phyloP scores from a whole-genome alignment of 1,140 invertebrate genomes.

The Drosophila baimaii region DNA sequence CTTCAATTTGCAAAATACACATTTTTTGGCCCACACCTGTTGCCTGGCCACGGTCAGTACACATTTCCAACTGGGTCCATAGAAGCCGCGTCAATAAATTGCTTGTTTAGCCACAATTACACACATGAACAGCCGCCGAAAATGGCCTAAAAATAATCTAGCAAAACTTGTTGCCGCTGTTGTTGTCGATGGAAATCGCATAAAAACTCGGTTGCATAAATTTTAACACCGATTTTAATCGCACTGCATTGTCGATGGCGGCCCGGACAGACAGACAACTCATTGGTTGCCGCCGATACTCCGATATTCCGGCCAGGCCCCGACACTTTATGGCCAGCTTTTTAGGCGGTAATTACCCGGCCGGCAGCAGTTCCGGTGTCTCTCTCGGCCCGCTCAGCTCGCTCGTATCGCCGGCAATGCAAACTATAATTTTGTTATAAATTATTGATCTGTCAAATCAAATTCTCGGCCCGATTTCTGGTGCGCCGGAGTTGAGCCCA shows the following conservation, averaged over 20 bases:
- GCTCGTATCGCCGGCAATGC: slow-evolving; percentile 17
- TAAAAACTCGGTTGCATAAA: slow-evolving; percentile 79
- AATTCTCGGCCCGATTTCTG: slow-evolving; percentile 62
- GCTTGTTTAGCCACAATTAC: slow-evolving; percentile 71
- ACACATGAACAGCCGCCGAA: slow-evolving; percentile 58
- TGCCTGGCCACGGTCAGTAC: not conserved
- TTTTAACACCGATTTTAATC: slow-evolving; percentile 83
- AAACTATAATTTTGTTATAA: slow-evolving; percentile 75
- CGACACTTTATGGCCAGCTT: slow-evolving; percentile 60
- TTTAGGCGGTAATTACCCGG: slow-evolving; percentile 69
- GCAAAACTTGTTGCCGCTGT: slow-evolving; percentile 35
- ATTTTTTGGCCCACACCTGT: too few species aligned
- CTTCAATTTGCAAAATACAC: too few species aligned
- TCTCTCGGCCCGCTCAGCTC: too few species aligned
- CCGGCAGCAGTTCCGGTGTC: slow-evolving; percentile 72
- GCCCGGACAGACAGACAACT: slow-evolving; percentile 50
- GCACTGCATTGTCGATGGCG: slow-evolving; percentile 59
- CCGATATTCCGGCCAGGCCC: slow-evolving; percentile 21
- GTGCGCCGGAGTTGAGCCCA: slow-evolving; percentile 30
- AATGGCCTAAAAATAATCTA: slow-evolving; percentile 56
- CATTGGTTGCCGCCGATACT: slow-evolving; percentile 53
- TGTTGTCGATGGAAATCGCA: slow-evolving; percentile 68
- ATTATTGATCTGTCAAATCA: slow-evolving; percentile 81
- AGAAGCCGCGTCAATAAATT: slow-evolving; percentile 58
- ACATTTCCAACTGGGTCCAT: slow-evolving; percentile 55